Evolutionary conservation across 2,888 invertebrate genomes (phyloP), one percentile per base, ranked within the genome.

Genomic region (Heliconius charithonia): DNA sequence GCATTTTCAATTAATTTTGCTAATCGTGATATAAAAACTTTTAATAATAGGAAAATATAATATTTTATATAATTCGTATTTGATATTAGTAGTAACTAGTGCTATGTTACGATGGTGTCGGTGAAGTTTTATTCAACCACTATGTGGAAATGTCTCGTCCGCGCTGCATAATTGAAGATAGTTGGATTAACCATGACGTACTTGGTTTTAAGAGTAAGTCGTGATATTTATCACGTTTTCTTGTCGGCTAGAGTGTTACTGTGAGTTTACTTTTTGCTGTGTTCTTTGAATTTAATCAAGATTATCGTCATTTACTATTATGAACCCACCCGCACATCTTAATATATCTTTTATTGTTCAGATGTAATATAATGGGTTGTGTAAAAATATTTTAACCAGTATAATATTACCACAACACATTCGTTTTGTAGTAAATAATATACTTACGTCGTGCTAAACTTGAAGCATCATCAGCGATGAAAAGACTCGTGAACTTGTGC

Each of bases 121-220:
- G 19, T 16, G 25, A 73, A 41, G 73, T 25, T 73, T 41, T 37
- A 32, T 76, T 76, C 13, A 51, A 66, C n/a, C 12, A 45, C 67
- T 66, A 27, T 70, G 76, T 78, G 80, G 76, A 79, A 75, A 73
- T 77, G 73, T 78, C 75, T 63, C 65, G 76, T 76, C 78, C 66
- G 22, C 65, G 66, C 56, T 74, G 29, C 73, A 69, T 77, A 77
- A 79, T 76, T 75, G 75, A 76, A 72, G 78, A 83, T 78, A 81
- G 75, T 80, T 75, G 79, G 82, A 86, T 85, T 85, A 87, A 87
- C 83, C 80, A 91, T 91, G 90, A 91, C 91, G 88, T 92, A 89
- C 85, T 86, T 85, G 84, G 87, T 91, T 82, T 85, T 89, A 77
- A 88, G 87, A 89, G 91, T 91, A 87, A 90, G 90, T 90, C 85